Evolutionary conservation across 2,113 vertebrate genomes (phyloP).

Genomic region (Heterotis niloticus): DNA sequence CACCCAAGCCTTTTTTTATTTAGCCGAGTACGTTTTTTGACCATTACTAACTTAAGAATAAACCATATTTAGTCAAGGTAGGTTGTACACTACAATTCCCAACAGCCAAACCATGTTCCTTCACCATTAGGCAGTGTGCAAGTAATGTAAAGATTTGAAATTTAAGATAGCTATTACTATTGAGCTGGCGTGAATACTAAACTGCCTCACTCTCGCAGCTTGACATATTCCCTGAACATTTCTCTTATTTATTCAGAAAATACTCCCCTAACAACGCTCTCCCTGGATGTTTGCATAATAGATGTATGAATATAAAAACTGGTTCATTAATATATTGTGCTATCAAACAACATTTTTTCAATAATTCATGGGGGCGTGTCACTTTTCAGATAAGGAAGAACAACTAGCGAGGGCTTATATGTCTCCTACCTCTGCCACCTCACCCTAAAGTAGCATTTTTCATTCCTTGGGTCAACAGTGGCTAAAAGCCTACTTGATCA

Average conservation of each 20-base stretch:
- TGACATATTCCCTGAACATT: background rate
- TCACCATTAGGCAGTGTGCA: no score
- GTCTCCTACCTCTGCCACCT: no score
- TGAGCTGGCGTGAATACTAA: no score
- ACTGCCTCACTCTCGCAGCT: no score
- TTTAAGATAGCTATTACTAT: background rate
- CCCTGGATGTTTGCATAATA: slow-evolving; percentile 39
- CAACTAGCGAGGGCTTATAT: no score
- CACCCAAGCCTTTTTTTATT: no score
- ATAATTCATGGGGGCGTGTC: slow-evolving; percentile 46
- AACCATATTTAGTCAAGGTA: no score
- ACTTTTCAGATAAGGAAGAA: no score
- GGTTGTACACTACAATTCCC: no score
- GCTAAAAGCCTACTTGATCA: background rate
- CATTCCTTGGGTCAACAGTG: background rate
- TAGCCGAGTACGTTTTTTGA: no score
- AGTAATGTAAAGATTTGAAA: background rate
- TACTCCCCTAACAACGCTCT: slow-evolving; percentile 7
- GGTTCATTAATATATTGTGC: slow-evolving; percentile 50
- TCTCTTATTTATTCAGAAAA: background rate
- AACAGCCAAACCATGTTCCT: no score
- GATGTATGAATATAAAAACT: slow-evolving; percentile 56
- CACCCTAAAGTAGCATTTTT: background rate
- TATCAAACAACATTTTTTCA: slow-evolving; percentile 46
- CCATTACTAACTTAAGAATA: no score